Conservation (phyloP, 1,140 invertebrate genomes). For the Protaetia brevitarsis region DNA sequence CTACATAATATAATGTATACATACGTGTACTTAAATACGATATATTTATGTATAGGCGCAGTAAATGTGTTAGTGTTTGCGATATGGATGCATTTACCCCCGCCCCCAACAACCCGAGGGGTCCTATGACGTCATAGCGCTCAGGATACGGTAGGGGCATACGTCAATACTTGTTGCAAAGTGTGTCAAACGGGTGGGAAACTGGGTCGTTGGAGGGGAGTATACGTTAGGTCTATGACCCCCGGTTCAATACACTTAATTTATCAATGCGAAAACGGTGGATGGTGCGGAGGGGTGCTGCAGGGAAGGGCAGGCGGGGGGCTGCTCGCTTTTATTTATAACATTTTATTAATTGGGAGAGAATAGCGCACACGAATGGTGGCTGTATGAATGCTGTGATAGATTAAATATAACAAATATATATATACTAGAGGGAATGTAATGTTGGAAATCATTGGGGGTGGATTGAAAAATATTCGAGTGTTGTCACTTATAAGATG, state of each 20-base stretch:
- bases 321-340: slow-evolving; percentile 17
- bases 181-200: slow-evolving; percentile 42
- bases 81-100: slow-evolving; percentile 25
- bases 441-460: too few species aligned
- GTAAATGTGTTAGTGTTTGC: slow-evolving; percentile 19
- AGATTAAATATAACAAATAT: too few species aligned
- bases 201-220: slow-evolving; percentile 33
- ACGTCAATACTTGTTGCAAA: slow-evolving; percentile 48
- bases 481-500: too few species aligned
- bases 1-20: too few species aligned
- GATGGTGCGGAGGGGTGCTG: too few species aligned
- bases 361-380: not conserved
- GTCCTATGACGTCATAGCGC: slow-evolving; percentile 36
- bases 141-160: slow-evolving; percentile 27
- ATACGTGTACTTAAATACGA: too few species aligned
- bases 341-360: not conserved
- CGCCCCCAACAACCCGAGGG: slow-evolving; percentile 22
- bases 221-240: slow-evolving; percentile 42
- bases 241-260: slow-evolving; percentile 37
- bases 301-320: too few species aligned
- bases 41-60: not conserved
- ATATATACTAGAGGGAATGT: too few species aligned
- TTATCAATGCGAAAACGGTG: slow-evolving; percentile 30
- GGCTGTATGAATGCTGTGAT: not conserved
- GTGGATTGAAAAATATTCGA: too few species aligned